Evolutionary conservation across 2,797 vertebrate genomes (phyloP), one percentile per base, ranked within the genome.

Genomic region (Fringilla coelebs): DNA sequence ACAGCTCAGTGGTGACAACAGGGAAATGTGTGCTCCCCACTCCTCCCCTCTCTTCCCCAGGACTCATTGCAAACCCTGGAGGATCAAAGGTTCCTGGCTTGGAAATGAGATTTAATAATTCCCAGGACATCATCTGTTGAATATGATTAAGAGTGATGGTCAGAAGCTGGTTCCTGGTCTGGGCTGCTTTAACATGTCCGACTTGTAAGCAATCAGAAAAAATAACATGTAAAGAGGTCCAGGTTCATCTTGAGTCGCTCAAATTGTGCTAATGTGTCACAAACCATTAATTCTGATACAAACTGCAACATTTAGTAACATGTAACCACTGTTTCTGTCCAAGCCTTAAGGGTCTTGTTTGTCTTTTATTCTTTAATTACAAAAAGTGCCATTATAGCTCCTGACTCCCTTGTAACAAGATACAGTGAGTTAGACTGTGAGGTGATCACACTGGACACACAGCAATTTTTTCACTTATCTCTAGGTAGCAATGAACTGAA

Each of bases 241-340:
- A 84, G 51, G 93, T 94, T 91, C 66, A 81, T 60, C 70, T 72
- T 88, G 85, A 88, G 61, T 81, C 70, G 79, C 46, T 89, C 45
- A 46, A 31, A 78, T 81, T 63, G 62, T 45, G 21, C 52, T 91
- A 57, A 92, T 75, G 36, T 66, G 66, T 89, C 90, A 96, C 63
- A 88, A 92, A 76, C 17, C 34, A 61, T 88, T 91, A 86, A 78
- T 93, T 89, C 66, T 92, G 73, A 70, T 67, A 90, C 51, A 76
- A 85, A 90, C 26, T 67, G 43, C 49, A 89, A 68, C 40, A 36
- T 18, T 48, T 61, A 88, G 46, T 26, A 85, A 85, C 46, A 60
- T 0, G 2, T 58, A 92, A 68, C 32, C 8, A 46, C 57, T 2
- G 1, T 52, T 92, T 88, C 41, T 84, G 81, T 75, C 60, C 55